Evolutionary conservation across 2,888 invertebrate species (phyloP).

Genomic region (Diloba caeruleocephala): DNA sequence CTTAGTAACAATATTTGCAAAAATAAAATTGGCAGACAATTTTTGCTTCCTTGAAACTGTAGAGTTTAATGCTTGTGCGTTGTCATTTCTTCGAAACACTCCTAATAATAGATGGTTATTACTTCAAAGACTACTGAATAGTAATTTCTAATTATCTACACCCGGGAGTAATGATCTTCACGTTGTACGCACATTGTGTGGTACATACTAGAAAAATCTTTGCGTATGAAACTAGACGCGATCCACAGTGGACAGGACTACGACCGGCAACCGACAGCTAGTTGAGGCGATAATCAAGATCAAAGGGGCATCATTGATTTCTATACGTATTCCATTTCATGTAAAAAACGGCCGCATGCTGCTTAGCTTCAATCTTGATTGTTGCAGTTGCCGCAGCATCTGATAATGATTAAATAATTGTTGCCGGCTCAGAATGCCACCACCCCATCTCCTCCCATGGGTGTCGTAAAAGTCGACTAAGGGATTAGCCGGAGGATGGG

Average conservation of each 20-base stretch:
- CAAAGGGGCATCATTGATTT: constrained; percentile 6
- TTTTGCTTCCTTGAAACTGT: constrained; percentile 75
- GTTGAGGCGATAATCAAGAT: constrained; percentile 3
- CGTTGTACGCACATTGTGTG: constrained; percentile 13
- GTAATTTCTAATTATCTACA: constrained; percentile 29
- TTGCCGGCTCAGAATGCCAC: too few species aligned
- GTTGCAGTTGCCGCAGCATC: constrained; percentile 6
- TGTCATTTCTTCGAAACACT: constrained; percentile 55
- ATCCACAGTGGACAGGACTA: constrained; percentile 15
- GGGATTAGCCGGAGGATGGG: too few species aligned
- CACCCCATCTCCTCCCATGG: too few species aligned
- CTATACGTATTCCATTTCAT: constrained; percentile 18
- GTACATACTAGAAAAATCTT: constrained; percentile 6
- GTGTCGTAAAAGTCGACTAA: too few species aligned
- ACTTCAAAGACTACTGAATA: constrained; percentile 12
- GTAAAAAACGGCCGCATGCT: constrained; percentile 24
- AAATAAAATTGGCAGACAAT: constrained; percentile 82
- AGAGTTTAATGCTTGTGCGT: constrained; percentile 70
- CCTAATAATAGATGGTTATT: constrained; percentile 44
- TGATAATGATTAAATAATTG: constrained; percentile 7
- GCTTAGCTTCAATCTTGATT: constrained; percentile 15
- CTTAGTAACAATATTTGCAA: constrained; percentile 67
- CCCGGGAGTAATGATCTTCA: constrained; percentile 8
- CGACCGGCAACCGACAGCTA: constrained; percentile 23
- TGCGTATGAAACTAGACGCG: constrained; percentile 28